Evolutionary conservation across 2,113 vertebrate species (phyloP).

Genomic region (Pachypanchax playfairii): DNA sequence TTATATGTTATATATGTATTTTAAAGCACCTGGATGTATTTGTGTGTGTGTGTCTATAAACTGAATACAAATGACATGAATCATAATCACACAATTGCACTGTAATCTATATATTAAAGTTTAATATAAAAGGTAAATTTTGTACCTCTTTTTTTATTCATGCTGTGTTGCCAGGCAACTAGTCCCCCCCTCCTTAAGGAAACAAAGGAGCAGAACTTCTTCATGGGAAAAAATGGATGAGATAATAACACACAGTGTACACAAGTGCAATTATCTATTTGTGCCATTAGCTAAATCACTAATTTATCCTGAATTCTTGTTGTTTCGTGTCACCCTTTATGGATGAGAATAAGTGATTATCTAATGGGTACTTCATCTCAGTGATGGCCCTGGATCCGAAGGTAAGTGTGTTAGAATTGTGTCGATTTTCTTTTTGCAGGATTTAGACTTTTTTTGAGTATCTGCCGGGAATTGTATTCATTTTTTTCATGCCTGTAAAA

Average conservation of each 20-base stretch:
- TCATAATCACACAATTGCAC: background rate
- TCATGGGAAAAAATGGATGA: conserved; percentile 14
- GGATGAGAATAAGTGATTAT: background rate
- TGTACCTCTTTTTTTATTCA: background rate
- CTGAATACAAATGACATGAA: no score
- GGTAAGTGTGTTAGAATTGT: background rate
- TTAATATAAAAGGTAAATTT: background rate
- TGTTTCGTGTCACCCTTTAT: background rate
- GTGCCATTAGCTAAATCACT: conserved; percentile 32
- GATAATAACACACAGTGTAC: conserved; percentile 18
- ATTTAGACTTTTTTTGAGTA: background rate
- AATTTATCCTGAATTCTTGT: background rate
- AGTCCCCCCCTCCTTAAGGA: conserved; percentile 3
- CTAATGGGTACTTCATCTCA: background rate
- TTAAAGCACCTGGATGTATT: no score
- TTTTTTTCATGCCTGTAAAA: background rate
- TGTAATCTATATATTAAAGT: background rate
- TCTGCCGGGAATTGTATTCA: background rate
- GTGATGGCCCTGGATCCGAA: no score
- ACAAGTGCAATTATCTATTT: conserved; percentile 23
- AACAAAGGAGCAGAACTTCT: conserved; percentile 27
- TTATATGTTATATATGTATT: no score
- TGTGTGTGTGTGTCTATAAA: no score
- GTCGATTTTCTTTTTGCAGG: no score
- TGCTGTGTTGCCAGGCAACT: conserved; percentile 42